Evolutionary conservation across 2,113 vertebrate genomes (phyloP).

Genomic region (Hippocampus mohnikei): DNA sequence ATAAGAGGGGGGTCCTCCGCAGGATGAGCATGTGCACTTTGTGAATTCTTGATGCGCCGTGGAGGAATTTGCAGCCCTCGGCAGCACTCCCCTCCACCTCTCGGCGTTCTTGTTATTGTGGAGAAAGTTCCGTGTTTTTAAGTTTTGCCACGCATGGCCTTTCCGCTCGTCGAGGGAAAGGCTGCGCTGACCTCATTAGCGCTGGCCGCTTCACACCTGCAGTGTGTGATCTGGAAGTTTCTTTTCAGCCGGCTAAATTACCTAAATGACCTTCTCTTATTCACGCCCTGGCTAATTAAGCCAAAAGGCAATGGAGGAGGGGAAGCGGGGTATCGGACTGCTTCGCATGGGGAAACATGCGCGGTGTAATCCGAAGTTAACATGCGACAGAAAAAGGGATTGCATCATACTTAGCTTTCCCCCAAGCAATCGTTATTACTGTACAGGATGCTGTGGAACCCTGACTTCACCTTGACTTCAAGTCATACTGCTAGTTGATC

Average conservation of each 20-base stretch:
- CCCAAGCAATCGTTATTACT: too few relatives aligned
- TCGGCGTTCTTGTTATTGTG: slow-evolving; percentile 50
- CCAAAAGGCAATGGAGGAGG: neutral
- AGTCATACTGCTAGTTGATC: neutral
- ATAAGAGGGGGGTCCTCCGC: slow-evolving; percentile 58
- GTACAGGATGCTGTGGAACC: neutral
- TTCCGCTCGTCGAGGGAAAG: slow-evolving; percentile 36
- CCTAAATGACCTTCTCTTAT: slow-evolving; percentile 51
- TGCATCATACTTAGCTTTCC: neutral
- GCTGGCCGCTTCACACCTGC: slow-evolving; percentile 30
- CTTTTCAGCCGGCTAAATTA: slow-evolving; percentile 44
- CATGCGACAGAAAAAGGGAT: neutral
- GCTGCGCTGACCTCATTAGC: slow-evolving; percentile 62
- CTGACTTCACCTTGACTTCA: neutral
- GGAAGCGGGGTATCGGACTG: slow-evolving; percentile 16
- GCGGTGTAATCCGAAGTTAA: slow-evolving; percentile 14
- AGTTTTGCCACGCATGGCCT: slow-evolving; percentile 51
- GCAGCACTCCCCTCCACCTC: neutral
- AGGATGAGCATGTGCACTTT: slow-evolving; percentile 60
- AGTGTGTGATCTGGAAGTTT: slow-evolving; percentile 42
- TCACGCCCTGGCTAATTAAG: slow-evolving; percentile 45
- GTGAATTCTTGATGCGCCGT: slow-evolving; percentile 65
- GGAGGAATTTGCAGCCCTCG: slow-evolving; percentile 53
- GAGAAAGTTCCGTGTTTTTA: slow-evolving; percentile 47
- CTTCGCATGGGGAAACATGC: slow-evolving; percentile 23